Evolutionary conservation across 2,888 invertebrate species (phyloP), one percentile per base, ranked within the genome.

Genomic region (Lithodes maja): DNA sequence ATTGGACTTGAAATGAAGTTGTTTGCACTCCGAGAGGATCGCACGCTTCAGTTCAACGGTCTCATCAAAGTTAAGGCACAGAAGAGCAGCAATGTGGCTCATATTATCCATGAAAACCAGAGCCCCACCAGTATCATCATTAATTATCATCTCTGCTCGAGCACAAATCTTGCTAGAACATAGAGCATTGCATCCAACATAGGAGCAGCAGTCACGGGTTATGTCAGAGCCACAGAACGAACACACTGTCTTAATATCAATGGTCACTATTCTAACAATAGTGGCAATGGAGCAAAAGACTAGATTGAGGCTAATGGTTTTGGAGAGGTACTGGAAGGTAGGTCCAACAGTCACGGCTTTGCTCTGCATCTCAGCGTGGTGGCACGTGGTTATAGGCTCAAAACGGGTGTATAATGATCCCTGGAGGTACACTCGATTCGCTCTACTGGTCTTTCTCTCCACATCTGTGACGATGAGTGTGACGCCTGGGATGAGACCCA

Each of bases 161-260:
- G 71, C 53, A 3, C 2, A 9, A 17, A 85, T 17, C 69, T 69
- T 80, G 17, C 12, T 53, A 53, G 68, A 52, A 12, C 33, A 15
- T n/a, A n/a, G 69, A 3, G 85, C 79, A 17, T 79, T n/a, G 50
- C 85, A 85, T 1, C 85, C 85, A 69, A 85, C 85, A 69, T 85
- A 85, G 9, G 79, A 68, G 33, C 85, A 85, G 2, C 2, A 17
- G 12, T 69, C 79, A 7, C 50, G 9, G 9, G 53, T 49, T 53
- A 85, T 85, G 7, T 80, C 80, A 15, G 80, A 50, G 12, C 71
- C 68, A 49, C 85, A 85, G 71, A 71, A 78, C 9, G n/a, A 52
- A n/a, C 85, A 85, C 3, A 80, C 78, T 1, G 74, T 9, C 33
- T 53, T 69, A 1, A 85, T 9, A 17, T 12, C 52, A 33, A 85